These are phyloP conservation scores for Myiozetetes cayanensis DNA, from an alignment of 2,113 vertebrate species.

Conservation along the genomic window DNA sequence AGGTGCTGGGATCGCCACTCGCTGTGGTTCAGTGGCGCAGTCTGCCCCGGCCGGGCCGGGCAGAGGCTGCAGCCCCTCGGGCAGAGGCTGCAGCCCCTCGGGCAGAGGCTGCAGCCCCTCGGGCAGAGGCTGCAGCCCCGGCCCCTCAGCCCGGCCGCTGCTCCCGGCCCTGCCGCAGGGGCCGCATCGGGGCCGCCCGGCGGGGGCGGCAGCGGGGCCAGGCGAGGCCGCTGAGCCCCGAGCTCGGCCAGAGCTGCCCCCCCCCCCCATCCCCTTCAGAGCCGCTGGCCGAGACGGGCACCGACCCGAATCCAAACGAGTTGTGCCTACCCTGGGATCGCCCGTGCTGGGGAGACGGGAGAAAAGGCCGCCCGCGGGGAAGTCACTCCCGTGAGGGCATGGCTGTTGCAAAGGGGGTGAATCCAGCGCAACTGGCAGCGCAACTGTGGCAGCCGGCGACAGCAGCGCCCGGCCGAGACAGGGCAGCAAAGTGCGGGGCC, in stretches of 20 bases:
- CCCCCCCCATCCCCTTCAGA: neutral
- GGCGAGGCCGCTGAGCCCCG: neutral
- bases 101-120: too few relatives aligned
- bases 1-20: neutral
- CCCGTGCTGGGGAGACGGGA: neutral
- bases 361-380: neutral
- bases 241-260: neutral
- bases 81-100: too few relatives aligned
- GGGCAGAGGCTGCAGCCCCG: too few relatives aligned
- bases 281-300: neutral
- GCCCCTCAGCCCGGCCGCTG: too few relatives aligned
- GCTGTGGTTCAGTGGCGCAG: accelerated
- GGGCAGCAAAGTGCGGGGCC: neutral
- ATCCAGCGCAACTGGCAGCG: neutral
- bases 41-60: neutral
- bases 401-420: neutral
- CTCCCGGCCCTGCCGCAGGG: neutral
- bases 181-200: too few relatives aligned
- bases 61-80: neutral
- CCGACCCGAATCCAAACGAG: neutral
- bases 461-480: neutral
- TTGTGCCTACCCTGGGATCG: accelerated
- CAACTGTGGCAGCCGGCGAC: neutral
- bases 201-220: too few relatives aligned
- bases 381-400: neutral